A percentile compares a stretch with the other conserved stretches of the same genome.
phyloP scores from a whole-genome alignment of 2,888 invertebrate species.

The Drosophila mayaguana region DNA sequence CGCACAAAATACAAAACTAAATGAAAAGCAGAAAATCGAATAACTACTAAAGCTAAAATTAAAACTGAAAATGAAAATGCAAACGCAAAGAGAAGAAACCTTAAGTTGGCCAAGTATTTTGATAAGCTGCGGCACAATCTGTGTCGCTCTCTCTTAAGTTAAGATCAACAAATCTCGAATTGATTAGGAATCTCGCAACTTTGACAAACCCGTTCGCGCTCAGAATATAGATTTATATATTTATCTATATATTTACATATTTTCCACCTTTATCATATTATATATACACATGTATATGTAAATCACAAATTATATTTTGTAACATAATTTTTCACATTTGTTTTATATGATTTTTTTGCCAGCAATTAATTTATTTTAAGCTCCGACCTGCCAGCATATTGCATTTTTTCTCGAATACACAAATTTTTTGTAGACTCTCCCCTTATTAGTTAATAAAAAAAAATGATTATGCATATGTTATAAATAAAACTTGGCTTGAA shows the following conservation, averaged over 20 bases:
- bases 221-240: not conserved
- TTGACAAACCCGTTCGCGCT: constrained; percentile 1
- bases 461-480: constrained; percentile 19
- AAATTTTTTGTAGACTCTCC: constrained; percentile 34
- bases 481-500: constrained; percentile 49
- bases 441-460: constrained; percentile 32
- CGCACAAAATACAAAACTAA: constrained; percentile 47
- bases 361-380: constrained; percentile 66
- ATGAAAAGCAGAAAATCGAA: constrained; percentile 11
- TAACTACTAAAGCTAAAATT: not conserved
- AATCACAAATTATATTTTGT: constrained; percentile 48
- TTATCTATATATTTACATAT: not conserved
- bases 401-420: constrained; percentile 48
- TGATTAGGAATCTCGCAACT: constrained; percentile 51
- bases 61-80: constrained; percentile 10
- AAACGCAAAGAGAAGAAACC: constrained; percentile 19
- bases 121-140: constrained; percentile 50
- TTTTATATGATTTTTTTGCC: constrained; percentile 20
- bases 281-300: not conserved
- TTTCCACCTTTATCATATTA: constrained; percentile 11
- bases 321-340: constrained; percentile 39
- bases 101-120: constrained; percentile 66
- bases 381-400: constrained; percentile 69
- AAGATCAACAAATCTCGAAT: constrained; percentile 36
- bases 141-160: constrained; percentile 28